A percentile compares a stretch with the other conserved stretches of the same genome.
Evolutionary conservation across 2,888 invertebrate species (phyloP).

Genomic region (Dione juno): DNA sequence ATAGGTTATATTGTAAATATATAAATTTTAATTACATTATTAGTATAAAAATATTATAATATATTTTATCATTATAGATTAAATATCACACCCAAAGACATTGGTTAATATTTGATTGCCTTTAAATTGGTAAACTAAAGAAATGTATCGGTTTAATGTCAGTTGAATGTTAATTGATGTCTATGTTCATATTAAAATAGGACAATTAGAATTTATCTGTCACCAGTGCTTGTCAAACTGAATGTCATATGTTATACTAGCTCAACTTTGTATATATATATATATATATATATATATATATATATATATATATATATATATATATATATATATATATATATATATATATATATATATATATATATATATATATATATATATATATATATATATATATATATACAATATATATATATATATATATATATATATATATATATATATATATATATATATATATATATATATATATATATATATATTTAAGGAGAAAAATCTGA

Average conservation of each 20-base stretch:
- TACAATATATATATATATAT: no score
- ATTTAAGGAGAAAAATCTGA: no score
- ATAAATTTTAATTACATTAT: conserved; percentile 1
- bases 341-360: no score
- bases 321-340: neutral
- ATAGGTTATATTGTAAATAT: conserved; percentile 16
- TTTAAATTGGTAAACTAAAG: no score
- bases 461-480: no score
- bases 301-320: neutral
- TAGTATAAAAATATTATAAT: neutral
- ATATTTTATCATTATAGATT: conserved; percentile 1
- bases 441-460: no score
- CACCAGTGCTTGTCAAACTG: conserved; percentile 3
- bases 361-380: no score
- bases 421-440: no score
- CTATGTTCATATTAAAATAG: neutral
- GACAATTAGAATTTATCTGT: neutral
- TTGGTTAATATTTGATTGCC: neutral
- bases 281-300: conserved; percentile 6
- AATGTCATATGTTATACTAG: neutral
- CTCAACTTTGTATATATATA: neutral
- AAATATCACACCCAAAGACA: neutral
- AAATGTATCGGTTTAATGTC: neutral
- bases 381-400: neutral
- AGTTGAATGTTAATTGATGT: neutral